A percentile compares a stretch with the other conserved stretches of the same genome.
These are phyloP conservation scores for Laupala kohalensis DNA, from an alignment of 1,140 invertebrate genomes.

Conservation along the genomic window DNA sequence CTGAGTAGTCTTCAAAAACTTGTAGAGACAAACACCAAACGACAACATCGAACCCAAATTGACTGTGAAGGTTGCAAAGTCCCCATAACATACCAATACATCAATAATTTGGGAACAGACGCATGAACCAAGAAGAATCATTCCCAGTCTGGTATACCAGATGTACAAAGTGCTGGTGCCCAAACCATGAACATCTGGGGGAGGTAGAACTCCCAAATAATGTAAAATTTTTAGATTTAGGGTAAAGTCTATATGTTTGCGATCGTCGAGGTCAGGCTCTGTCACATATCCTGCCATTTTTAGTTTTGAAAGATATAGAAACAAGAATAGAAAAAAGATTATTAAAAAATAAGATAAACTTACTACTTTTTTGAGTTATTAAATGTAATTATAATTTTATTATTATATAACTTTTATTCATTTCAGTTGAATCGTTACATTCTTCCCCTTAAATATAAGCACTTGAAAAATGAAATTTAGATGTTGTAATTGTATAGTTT, in stretches of 20 bases:
- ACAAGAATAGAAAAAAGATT: no score
- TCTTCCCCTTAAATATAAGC: no score
- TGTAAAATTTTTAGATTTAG: not conserved
- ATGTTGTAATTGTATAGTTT: no score
- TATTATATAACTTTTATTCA: no score
- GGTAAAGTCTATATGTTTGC: not conserved
- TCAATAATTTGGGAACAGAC: not conserved
- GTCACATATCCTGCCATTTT: not conserved
- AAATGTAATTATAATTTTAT: no score
- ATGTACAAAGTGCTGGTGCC: not conserved
- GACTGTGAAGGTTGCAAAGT: not conserved
- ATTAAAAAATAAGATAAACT: no score
- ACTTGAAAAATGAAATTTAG: no score
- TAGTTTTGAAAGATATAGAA: no score
- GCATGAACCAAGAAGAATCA: not conserved
- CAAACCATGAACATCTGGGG: not conserved
- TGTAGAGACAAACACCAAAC: not conserved
- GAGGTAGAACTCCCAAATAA: not conserved
- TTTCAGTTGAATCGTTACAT: no score
- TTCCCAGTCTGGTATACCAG: not conserved
- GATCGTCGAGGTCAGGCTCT: not conserved
- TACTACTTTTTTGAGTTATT: no score
- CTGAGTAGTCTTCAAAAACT: not conserved
- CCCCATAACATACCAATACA: not conserved
- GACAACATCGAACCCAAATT: not conserved